Evolutionary conservation across 2,797 vertebrate genomes (phyloP).

Genomic region (Sciurus carolinensis): DNA sequence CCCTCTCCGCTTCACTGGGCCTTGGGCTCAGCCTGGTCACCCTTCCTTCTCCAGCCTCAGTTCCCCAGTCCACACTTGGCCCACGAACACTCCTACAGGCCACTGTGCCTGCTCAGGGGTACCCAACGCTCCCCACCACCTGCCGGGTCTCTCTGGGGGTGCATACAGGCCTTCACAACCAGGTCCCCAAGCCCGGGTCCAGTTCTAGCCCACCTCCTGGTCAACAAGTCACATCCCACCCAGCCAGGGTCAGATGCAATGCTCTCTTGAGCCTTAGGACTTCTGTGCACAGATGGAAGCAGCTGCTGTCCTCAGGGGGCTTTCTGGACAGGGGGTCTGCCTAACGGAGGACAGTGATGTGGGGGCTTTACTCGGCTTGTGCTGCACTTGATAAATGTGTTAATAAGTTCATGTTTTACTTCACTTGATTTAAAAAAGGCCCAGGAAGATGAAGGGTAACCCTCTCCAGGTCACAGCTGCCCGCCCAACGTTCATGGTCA

Average conservation of each 20-base stretch:
- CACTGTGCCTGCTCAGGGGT: too few species aligned
- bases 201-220: too few species aligned
- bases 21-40: too few species aligned
- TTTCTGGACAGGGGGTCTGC: too few species aligned
- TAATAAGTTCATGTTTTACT: not conserved
- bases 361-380: not conserved
- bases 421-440: not conserved
- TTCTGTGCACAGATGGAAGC: not conserved
- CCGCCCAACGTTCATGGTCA: not conserved
- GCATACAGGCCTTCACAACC: too few species aligned
- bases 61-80: not conserved
- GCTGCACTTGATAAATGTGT: too few species aligned
- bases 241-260: too few species aligned
- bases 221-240: too few species aligned
- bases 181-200: too few species aligned
- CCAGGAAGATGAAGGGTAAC: not conserved
- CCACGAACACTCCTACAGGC: too few species aligned
- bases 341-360: rapidly evolving
- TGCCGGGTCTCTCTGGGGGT: too few species aligned
- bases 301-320: not conserved
- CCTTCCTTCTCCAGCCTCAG: not conserved
- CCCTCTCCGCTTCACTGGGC: not conserved
- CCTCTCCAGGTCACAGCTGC: not conserved
- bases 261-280: not conserved
- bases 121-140: too few species aligned